phyloP scores from a whole-genome alignment of 2,888 invertebrate species.

The Lochmaea capreae region DNA sequence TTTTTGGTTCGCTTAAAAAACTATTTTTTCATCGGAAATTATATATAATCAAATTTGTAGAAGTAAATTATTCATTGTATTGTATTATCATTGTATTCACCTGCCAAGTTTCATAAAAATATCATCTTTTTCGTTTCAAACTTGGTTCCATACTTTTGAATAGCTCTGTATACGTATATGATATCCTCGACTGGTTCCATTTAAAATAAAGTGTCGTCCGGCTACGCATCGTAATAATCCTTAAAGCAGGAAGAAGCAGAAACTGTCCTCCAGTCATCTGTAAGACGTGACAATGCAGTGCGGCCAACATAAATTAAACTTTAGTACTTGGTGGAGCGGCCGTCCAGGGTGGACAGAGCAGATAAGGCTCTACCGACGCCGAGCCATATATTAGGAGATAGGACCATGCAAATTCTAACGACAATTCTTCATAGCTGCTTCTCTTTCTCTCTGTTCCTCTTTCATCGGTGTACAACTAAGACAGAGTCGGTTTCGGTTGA shows the following conservation, averaged over 20 bases:
- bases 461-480: constrained; percentile 9
- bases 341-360: constrained; percentile 64
- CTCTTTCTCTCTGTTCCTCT: constrained; percentile 28
- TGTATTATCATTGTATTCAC: too few species aligned
- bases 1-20: too few species aligned
- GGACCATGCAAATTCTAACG: constrained; percentile 61
- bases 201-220: constrained; percentile 1
- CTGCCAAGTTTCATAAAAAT: too few species aligned
- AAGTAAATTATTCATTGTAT: too few species aligned
- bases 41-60: too few species aligned
- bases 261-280: constrained; percentile 61
- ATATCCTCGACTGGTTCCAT: neutral
- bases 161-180: neutral
- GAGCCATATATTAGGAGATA: constrained; percentile 64
- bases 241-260: constrained; percentile 30
- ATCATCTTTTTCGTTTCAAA: too few species aligned
- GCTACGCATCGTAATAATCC: constrained; percentile 13
- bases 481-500: neutral
- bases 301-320: constrained; percentile 66
- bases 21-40: too few species aligned
- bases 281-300: constrained; percentile 67
- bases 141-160: too few species aligned
- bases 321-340: constrained; percentile 64
- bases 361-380: constrained; percentile 60
- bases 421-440: constrained; percentile 37